phyloP scores from a whole-genome alignment of 2,113 vertebrate species.

The cat (Felis catus) region F.catus_Fca126_mat1.0 CM031425.1:59900001-59900500 shows the following conservation, averaged over 20 bases:
- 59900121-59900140: not conserved
- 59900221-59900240: not conserved
- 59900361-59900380: not conserved
- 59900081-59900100: not conserved
- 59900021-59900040: slow-evolving; percentile 9
- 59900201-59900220: not conserved
- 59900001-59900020: not conserved
- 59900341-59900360: rapidly evolving
- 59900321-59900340: not conserved
- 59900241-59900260: not conserved
- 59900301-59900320: rapidly evolving
- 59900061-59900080: not conserved
- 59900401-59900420: not conserved
- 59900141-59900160: slow-evolving; percentile 19
- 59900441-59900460: not conserved
- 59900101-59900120: not conserved
- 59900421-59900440: no score
- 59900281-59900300: not conserved
- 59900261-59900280: not conserved
- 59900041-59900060: not conserved
- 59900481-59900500: not conserved
- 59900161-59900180: not conserved
- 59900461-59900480: not conserved
- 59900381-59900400: not conserved
- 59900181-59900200: not conserved